Evolutionary conservation across 2,797 vertebrate species (phyloP).

Genomic region (Poecilia wingei): DNA sequence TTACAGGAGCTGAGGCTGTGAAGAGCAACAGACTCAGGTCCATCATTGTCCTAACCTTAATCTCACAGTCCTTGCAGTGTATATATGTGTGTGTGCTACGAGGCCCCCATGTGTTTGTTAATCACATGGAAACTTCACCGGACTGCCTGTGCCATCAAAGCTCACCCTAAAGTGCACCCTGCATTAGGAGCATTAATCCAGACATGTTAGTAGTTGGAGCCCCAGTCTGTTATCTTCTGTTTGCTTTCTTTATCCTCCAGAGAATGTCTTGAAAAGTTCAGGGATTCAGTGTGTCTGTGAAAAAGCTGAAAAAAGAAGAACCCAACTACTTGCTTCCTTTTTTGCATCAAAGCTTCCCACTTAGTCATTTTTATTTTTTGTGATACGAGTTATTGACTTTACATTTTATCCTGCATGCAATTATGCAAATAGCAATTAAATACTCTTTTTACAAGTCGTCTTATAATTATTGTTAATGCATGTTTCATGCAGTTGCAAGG

Average conservation of each 20-base stretch:
- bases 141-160: slow-evolving; percentile 59
- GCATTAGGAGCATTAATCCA: slow-evolving; percentile 75
- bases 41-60: slow-evolving; percentile 49
- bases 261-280: slow-evolving; percentile 11
- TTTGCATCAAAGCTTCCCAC: slow-evolving; percentile 21
- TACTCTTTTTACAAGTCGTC: slow-evolving; percentile 24
- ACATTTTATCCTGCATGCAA: slow-evolving; percentile 20
- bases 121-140: slow-evolving; percentile 74
- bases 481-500: slow-evolving; percentile 48
- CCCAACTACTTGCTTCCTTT: slow-evolving; percentile 25
- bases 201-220: slow-evolving; percentile 67
- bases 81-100: slow-evolving; percentile 25
- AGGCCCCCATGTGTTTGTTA: slow-evolving; percentile 73
- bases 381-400: neutral
- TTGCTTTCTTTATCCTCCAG: slow-evolving; percentile 73
- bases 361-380: neutral
- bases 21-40: slow-evolving; percentile 59
- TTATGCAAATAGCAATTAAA: neutral
- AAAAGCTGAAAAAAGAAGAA: neutral
- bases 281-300: neutral
- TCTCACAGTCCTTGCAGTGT: slow-evolving; percentile 6
- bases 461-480: slow-evolving; percentile 46
- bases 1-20: slow-evolving; percentile 40
- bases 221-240: slow-evolving; percentile 70
- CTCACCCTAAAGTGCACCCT: slow-evolving; percentile 60